phyloP scores from a whole-genome alignment of 37 sponge, comb jelly and placozoan species.

The Mnemiopsis leidyi region DNA sequence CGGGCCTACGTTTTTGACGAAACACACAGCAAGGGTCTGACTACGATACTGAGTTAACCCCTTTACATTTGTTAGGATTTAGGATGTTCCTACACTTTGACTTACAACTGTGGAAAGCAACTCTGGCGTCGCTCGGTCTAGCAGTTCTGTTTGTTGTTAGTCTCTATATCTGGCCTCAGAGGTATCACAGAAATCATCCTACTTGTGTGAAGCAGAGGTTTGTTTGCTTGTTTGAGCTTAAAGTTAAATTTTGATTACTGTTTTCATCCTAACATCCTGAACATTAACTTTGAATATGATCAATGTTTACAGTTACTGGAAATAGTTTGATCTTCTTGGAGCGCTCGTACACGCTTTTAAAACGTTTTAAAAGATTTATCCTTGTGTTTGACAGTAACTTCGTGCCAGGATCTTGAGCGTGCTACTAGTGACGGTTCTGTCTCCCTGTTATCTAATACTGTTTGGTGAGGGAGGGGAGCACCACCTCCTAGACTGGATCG shows the following conservation, averaged over 20 bases:
- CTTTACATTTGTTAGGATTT: too few species aligned
- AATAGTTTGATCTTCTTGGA: too few species aligned
- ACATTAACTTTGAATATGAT: too few species aligned
- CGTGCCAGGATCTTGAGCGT: constrained; percentile 41
- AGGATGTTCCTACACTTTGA: background rate
- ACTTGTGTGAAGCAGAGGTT: constrained; percentile 56
- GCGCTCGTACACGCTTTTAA: too few species aligned
- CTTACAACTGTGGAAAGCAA: background rate
- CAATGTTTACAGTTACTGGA: too few species aligned
- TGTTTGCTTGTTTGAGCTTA: background rate
- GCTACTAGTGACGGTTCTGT: background rate
- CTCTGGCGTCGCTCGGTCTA: background rate
- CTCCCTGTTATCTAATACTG: background rate
- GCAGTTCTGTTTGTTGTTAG: constrained; percentile 10
- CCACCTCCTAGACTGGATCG: constrained; percentile 7
- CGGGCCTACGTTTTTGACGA: too few species aligned
- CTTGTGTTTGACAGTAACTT: too few species aligned
- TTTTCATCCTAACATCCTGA: too few species aligned
- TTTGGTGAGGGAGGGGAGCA: background rate
- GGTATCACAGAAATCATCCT: constrained; percentile 32
- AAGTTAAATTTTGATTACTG: too few species aligned
- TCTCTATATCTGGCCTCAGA: constrained; percentile 56
- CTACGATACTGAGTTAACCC: too few species aligned
- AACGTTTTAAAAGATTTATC: too few species aligned
- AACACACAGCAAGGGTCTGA: too few species aligned